Evolutionary conservation across 2,888 invertebrate genomes (phyloP).

Genomic region (Meliscaeva auricollis): DNA sequence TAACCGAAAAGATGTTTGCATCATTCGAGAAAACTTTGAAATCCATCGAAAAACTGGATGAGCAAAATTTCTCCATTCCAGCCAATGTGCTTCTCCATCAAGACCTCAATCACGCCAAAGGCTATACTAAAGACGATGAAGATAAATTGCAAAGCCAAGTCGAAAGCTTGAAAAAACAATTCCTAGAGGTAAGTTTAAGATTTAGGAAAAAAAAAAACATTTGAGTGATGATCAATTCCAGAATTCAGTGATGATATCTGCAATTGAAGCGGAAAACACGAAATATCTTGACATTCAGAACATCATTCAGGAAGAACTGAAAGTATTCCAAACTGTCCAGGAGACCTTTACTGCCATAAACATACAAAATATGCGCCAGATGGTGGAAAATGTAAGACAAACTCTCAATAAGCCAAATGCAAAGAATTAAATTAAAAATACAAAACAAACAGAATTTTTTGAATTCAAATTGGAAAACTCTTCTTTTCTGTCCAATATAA

Average conservation of each 20-base stretch:
- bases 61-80: slow-evolving; percentile 79
- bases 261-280: slow-evolving; percentile 77
- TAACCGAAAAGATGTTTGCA: slow-evolving; percentile 77
- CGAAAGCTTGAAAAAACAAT: slow-evolving; percentile 77
- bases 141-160: slow-evolving; percentile 74
- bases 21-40: slow-evolving; percentile 77
- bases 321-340: slow-evolving; percentile 73
- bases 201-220: neutral
- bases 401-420: slow-evolving; percentile 35
- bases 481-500: neutral
- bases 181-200: slow-evolving; percentile 78
- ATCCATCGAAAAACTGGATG: slow-evolving; percentile 77
- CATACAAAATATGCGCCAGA: slow-evolving; percentile 61
- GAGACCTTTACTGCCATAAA: slow-evolving; percentile 75
- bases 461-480: slow-evolving; percentile 53
- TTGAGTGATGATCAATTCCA: slow-evolving; percentile 47
- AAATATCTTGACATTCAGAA: slow-evolving; percentile 73
- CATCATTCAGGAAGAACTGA: slow-evolving; percentile 75
- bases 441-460: slow-evolving; percentile 22
- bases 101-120: slow-evolving; percentile 79
- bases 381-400: slow-evolving; percentile 38
- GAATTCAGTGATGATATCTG: slow-evolving; percentile 77
- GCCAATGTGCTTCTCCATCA: slow-evolving; percentile 79
- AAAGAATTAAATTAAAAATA: slow-evolving; percentile 27
- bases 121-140: slow-evolving; percentile 78